Percentiles rank a stretch among this genome's conserved stretches.
Conservation (phyloP, 2,113 vertebrate genomes). For the Conger conger region DNA sequence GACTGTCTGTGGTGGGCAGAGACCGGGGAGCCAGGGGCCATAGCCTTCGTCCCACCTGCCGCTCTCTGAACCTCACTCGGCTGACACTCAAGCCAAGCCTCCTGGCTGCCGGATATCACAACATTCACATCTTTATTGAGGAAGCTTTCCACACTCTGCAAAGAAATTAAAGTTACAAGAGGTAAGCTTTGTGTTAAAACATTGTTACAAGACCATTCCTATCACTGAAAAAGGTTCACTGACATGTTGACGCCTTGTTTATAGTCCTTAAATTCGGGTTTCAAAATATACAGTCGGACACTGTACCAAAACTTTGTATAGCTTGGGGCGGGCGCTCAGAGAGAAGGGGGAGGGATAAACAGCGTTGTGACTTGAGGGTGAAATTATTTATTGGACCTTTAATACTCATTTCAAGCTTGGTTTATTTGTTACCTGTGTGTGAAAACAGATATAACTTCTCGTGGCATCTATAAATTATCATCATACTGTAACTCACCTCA, state of each 20-base stretch:
- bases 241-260: no score
- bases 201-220: no score
- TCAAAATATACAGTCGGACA: no score
- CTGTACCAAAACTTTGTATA: no score
- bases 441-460: background rate
- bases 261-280: no score
- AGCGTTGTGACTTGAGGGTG: no score
- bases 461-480: background rate
- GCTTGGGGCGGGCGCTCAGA: no score
- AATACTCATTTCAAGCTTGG: no score
- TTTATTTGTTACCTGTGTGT: background rate
- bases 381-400: no score
- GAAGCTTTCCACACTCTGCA: conserved; percentile 81
- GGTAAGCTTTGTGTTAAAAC: no score
- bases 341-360: no score
- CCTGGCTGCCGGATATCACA: conserved; percentile 76
- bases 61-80: conserved; percentile 23
- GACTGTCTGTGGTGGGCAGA: conserved; percentile 21
- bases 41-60: conserved; percentile 27
- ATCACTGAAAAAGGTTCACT: no score
- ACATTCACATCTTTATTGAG: conserved; percentile 84
- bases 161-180: background rate
- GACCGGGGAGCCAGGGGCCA: conserved; percentile 9
- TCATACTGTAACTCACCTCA: background rate
- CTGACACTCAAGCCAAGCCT: conserved; percentile 42